Base-by-base conservation (phyloP, 2,797 vertebrate genomes). In the Tiaroga cobitis region DNA sequence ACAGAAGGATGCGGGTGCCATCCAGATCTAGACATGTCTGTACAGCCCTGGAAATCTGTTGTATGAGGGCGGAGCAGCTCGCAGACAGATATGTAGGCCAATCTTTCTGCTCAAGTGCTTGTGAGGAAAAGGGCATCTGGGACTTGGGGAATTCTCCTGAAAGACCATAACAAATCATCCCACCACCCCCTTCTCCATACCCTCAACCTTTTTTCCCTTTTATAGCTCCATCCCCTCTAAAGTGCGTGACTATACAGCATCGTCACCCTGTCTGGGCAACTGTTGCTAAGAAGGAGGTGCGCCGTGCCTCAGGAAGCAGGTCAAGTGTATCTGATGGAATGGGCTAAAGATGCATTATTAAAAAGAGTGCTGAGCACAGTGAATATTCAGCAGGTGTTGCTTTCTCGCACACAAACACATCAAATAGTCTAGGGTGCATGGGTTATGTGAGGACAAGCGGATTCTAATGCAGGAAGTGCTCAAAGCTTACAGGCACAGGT, bases 31-130 rank as follows among this genome's bases (percentile, higher is more conserved):
- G 70, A 84, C 63, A 21, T 80, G 69, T 76, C 63, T 19, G 24
- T 46, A 76, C 65, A 76, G 76, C 49, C 77, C 49, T 54, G 77
- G 46, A 54, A 56, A 49, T 70, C 49, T 88, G 84, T n/a, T 56
- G 29, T 63, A 39, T 63, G 81, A 73, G 79, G 84, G 79, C 87
- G 85, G 68, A 85, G 11, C 24, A 93, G 91, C 86, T 87, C 11
- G 91, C 91, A 93, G 92, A 89, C 80, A 87, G 90, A 95, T 95
- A 97, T 96, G 92, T 97, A 96, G 97, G 97, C 94, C 97, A 96
- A 96, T 97, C 91, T 94, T 97, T 97, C 96, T 97, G 95, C 96
- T 96, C 94, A 95, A 94, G 93, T 95, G 96, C 93, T 92, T 95
- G 90, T 89, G 84, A 90, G 90, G 86, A 92, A 70, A 90, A 93